These are phyloP conservation scores for Toxotes jaculatrix DNA, from an alignment of 2,113 vertebrate species.

Conservation along the genomic window DNA sequence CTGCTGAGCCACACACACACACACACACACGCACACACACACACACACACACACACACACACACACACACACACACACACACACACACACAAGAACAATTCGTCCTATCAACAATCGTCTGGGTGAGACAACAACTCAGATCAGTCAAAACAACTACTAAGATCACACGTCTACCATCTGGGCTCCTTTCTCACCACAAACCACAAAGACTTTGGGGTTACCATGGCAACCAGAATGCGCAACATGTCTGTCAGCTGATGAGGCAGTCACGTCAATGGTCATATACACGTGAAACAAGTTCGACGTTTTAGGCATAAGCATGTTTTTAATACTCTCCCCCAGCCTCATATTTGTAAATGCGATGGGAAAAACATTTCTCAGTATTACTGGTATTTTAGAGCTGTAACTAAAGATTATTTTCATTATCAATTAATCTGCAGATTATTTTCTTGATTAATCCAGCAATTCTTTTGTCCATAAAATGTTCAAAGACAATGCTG, in stretches of 20 bases:
- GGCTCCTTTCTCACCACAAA: slow-evolving; percentile 25
- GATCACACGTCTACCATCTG: slow-evolving; percentile 38
- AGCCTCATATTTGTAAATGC: neutral
- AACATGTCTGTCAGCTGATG: slow-evolving; percentile 5
- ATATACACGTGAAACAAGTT: neutral
- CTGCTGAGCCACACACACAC: slow-evolving; percentile 38
- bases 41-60: slow-evolving; percentile 29
- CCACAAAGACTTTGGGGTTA: neutral
- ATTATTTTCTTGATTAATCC: neutral
- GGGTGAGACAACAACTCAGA: slow-evolving; percentile 23
- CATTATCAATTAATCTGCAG: neutral
- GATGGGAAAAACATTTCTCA: neutral
- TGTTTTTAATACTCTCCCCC: neutral
- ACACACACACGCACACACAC: slow-evolving; percentile 15
- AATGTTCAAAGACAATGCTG: neutral
- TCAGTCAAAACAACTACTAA: slow-evolving; percentile 44
- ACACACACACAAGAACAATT: slow-evolving; percentile 24
- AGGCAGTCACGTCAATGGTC: neutral
- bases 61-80: slow-evolving; percentile 33
- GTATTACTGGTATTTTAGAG: neutral
- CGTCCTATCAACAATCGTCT: slow-evolving; percentile 38
- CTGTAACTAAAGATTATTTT: neutral
- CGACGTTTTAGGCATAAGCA: neutral
- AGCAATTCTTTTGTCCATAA: neutral
- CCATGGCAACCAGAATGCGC: slow-evolving; percentile 8